A percentile compares a stretch with the other conserved stretches of the same genome.
Evolutionary conservation across 2,113 vertebrate genomes (phyloP).

Genomic region (Chrysemys picta): DNA sequence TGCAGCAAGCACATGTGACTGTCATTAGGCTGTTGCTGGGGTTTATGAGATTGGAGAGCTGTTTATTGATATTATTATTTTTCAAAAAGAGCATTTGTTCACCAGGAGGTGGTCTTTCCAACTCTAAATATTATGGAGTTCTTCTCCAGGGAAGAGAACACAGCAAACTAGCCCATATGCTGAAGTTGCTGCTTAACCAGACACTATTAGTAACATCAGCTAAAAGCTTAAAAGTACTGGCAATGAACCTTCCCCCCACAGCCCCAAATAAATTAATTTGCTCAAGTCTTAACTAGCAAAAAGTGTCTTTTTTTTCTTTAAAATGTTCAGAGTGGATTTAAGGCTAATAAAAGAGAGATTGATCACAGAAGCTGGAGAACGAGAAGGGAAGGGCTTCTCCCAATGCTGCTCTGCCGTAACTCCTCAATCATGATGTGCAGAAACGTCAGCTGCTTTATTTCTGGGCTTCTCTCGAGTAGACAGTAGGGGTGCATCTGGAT

Average conservation of each 20-base stretch:
- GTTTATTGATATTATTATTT: not conserved
- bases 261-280: not conserved
- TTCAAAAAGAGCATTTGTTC: not conserved
- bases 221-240: not conserved
- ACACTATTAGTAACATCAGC: not conserved
- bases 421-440: not conserved
- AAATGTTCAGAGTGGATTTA: not conserved
- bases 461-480: not conserved
- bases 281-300: not conserved
- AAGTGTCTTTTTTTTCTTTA: not conserved
- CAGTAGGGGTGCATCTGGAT: not conserved
- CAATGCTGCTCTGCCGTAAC: not conserved
- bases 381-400: not conserved
- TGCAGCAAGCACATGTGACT: not conserved
- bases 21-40: not conserved
- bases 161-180: not conserved
- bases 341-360: not conserved
- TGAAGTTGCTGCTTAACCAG: not conserved
- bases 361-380: not conserved
- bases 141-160: not conserved
- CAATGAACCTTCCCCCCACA: not conserved
- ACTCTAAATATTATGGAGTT: not conserved
- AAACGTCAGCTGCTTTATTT: not conserved
- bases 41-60: not conserved
- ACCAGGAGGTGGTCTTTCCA: not conserved